These are phyloP conservation scores for Catostomus latipinnis DNA, from an alignment of 2,797 vertebrate genomes.

Conservation along the genomic window DNA sequence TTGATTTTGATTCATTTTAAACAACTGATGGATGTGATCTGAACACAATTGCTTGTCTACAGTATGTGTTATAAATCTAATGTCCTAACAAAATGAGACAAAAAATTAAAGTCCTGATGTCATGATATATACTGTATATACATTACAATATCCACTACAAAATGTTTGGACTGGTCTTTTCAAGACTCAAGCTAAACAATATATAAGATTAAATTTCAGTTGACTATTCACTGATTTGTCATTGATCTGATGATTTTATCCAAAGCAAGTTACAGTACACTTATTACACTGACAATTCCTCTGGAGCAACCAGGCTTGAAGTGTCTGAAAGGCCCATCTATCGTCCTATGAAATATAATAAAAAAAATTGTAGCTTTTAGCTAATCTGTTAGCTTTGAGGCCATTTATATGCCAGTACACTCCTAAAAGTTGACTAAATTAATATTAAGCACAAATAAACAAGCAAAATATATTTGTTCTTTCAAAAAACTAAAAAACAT, in stretches of 20 bases:
- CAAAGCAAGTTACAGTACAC: background rate
- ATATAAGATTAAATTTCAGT: slow-evolving; percentile 34
- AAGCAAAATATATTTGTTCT: too few species aligned
- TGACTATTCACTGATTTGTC: slow-evolving; percentile 14
- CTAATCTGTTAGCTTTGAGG: background rate
- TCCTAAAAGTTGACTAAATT: background rate
- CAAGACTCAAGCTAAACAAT: slow-evolving; percentile 5
- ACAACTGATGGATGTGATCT: slow-evolving; percentile 3
- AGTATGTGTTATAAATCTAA: slow-evolving; percentile 10
- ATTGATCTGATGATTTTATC: slow-evolving; percentile 10
- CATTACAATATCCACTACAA: background rate
- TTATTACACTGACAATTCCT: background rate
- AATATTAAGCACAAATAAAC: background rate
- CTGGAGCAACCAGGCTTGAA: background rate
- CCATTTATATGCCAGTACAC: background rate
- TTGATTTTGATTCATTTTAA: slow-evolving; percentile 22
- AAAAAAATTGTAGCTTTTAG: background rate
- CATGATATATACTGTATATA: background rate
- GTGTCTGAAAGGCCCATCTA: background rate
- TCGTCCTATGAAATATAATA: too few species aligned
- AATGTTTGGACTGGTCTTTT: slow-evolving; percentile 18
- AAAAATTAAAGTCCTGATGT: slow-evolving; percentile 17
- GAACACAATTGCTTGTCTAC: background rate
- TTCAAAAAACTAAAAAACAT: too few species aligned
- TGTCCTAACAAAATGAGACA: slow-evolving; percentile 10